Base-by-base conservation (phyloP, 35 echinoderm and acorn worm species). In the Ophiothrix spiculata region DNA sequence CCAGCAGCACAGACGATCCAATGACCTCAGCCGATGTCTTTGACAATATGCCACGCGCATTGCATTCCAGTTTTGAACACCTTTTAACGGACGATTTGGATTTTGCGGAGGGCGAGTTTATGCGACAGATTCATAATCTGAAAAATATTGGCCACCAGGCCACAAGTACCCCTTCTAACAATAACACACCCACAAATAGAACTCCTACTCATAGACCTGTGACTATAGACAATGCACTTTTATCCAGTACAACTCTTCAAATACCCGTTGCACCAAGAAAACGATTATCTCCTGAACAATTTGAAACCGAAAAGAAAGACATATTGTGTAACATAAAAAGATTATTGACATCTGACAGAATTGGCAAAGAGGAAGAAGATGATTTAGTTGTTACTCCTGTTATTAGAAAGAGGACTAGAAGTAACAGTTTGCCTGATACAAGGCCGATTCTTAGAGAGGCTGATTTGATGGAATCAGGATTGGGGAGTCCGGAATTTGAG, bases 51-150 rank as follows among this genome's bases (percentile, higher is more conserved):
- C 96, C 96, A n/a, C 85, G 73, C n/a, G 76, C 89, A 78, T 82
- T 91, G 77, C 92, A 99, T 80, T 91, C 96, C 38, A 99, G 96
- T 64, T 83, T 94, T 60, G 92, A 94, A 39, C 85, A 88, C 49
- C 39, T 91, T 21, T 86, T 82, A 16, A 83, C 56, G 39, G 79
- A 81, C 1, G 88, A 91, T 39, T 77, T 83, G 32, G 94, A 92
- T 54, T 86, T 89, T 63, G 86, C 92, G 6, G 96, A 99, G 60
- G 84, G 87, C 19, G 91, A 99, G 80, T 84, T 99, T 38, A 88
- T 91, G 83, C 84, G 89, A 35, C 92, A 99, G 49, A 99, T 99
- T 29, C 91, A 91, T 81, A 99, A 99, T 34, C 82, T 99, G 37
- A 91, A 93, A 49, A 94, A 99, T 82, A 86, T 99, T 80, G 89